These are phyloP conservation scores for Stegana nigrithorax DNA, from an alignment of 2,888 invertebrate genomes.

Conservation along the genomic window DNA sequence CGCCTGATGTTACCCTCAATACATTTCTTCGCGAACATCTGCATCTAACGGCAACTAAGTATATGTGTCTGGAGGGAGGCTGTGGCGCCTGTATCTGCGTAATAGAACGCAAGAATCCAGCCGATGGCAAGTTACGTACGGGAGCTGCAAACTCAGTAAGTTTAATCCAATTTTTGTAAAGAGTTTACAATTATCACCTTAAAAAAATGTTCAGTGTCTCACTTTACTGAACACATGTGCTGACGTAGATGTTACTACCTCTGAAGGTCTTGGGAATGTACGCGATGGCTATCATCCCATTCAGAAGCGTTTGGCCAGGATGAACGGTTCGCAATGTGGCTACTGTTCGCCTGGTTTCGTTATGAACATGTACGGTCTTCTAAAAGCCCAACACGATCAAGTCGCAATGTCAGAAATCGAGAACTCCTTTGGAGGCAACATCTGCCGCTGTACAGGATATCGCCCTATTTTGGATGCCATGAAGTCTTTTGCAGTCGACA, in stretches of 20 bases:
- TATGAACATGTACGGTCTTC: slow-evolving; percentile 75
- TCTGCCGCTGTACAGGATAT: slow-evolving; percentile 84
- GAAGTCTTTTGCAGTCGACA: slow-evolving; percentile 76
- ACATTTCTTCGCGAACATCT: slow-evolving; percentile 72
- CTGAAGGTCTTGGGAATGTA: slow-evolving; percentile 78
- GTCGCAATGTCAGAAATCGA: slow-evolving; percentile 75
- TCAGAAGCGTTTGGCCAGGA: slow-evolving; percentile 73
- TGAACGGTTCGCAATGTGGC: slow-evolving; percentile 79
- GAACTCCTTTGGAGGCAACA: slow-evolving; percentile 79
- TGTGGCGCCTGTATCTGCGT: slow-evolving; percentile 74
- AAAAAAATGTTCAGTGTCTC: slow-evolving; percentile 74
- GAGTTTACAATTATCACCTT: no score
- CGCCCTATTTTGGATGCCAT: slow-evolving; percentile 82
- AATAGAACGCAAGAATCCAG: slow-evolving; percentile 62
- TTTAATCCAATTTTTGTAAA: background rate
- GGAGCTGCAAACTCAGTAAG: slow-evolving; percentile 76
- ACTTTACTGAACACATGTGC: slow-evolving; percentile 73
- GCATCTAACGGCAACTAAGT: slow-evolving; percentile 74
- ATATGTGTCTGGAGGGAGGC: slow-evolving; percentile 76
- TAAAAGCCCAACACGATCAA: slow-evolving; percentile 68
- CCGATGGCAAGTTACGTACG: slow-evolving; percentile 38
- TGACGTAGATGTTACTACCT: slow-evolving; percentile 76
- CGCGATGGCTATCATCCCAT: slow-evolving; percentile 76
- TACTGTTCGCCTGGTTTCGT: slow-evolving; percentile 82
- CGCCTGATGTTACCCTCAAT: slow-evolving; percentile 71